Evolutionary conservation across 2,797 vertebrate species (phyloP).

Genomic region (Glyptemys insculpta): DNA sequence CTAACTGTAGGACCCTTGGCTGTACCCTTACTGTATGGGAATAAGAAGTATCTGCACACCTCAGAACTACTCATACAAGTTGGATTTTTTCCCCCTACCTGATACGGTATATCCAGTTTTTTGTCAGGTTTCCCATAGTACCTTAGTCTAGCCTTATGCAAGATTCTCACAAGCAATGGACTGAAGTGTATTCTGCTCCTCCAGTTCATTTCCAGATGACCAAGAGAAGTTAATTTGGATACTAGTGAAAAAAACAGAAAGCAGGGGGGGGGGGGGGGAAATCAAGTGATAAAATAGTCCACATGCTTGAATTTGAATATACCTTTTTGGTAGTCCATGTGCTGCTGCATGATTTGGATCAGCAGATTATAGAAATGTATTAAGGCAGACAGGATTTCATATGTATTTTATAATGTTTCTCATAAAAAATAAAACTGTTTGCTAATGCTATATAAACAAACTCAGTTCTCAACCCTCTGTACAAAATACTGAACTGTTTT

Average conservation of each 20-base stretch:
- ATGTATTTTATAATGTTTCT: not conserved
- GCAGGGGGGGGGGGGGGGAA: too few relatives aligned
- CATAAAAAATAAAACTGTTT: not conserved
- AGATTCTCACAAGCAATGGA: slow-evolving; percentile 91
- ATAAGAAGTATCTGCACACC: not conserved
- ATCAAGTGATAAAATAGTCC: not conserved
- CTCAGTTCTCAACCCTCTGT: not conserved
- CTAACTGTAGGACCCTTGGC: not conserved
- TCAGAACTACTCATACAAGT: not conserved
- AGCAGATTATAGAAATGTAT: not conserved
- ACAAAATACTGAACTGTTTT: accelerated
- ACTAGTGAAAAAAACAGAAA: slow-evolving; percentile 73
- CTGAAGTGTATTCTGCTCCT: slow-evolving; percentile 71
- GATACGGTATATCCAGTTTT: slow-evolving; percentile 89
- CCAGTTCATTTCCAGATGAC: slow-evolving; percentile 85
- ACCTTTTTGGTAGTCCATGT: not conserved
- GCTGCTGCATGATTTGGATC: not conserved
- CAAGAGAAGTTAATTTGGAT: slow-evolving; percentile 84
- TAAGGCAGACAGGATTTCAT: accelerated
- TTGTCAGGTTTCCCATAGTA: slow-evolving; percentile 91
- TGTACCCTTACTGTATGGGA: not conserved
- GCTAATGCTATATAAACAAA: not conserved
- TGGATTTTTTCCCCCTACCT: slow-evolving; percentile 81
- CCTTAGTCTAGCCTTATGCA: slow-evolving; percentile 90
- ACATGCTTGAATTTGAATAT: not conserved